A percentile compares a stretch with the other conserved stretches of the same genome.
These are phyloP conservation scores for Pantherophis vulpinus DNA, from an alignment of 2,797 vertebrate species.

Conservation along the genomic window DNA sequence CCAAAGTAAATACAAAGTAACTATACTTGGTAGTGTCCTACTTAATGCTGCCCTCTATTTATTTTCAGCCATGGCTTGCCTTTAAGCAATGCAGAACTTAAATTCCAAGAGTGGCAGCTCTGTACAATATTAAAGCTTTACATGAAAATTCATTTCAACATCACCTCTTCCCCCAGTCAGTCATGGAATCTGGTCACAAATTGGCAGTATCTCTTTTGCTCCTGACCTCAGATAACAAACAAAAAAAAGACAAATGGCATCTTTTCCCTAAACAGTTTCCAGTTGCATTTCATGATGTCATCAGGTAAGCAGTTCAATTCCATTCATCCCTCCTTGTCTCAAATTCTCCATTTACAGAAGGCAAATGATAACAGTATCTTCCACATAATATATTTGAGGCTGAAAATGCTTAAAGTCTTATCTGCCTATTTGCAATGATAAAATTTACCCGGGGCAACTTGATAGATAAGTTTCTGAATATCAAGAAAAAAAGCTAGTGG, in stretches of 20 bases:
- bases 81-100: neutral
- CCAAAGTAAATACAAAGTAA: neutral
- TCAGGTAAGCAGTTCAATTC: neutral
- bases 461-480: neutral
- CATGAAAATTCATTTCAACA: neutral
- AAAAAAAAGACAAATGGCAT: neutral
- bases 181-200: neutral
- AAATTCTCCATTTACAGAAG: neutral
- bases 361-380: neutral
- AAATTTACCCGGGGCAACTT: neutral
- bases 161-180: neutral
- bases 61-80: neutral
- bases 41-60: neutral
- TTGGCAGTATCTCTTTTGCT: neutral
- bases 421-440: neutral
- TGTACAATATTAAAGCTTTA: neutral
- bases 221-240: neutral
- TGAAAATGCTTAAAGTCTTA: neutral
- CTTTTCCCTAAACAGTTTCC: neutral
- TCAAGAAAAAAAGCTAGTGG: neutral
- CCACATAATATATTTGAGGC: neutral
- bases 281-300: neutral
- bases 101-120: neutral
- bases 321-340: neutral
- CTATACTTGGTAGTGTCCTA: neutral